Evolutionary conservation across 2,888 invertebrate genomes (phyloP).

Genomic region (Lasioglossum marginatum): DNA sequence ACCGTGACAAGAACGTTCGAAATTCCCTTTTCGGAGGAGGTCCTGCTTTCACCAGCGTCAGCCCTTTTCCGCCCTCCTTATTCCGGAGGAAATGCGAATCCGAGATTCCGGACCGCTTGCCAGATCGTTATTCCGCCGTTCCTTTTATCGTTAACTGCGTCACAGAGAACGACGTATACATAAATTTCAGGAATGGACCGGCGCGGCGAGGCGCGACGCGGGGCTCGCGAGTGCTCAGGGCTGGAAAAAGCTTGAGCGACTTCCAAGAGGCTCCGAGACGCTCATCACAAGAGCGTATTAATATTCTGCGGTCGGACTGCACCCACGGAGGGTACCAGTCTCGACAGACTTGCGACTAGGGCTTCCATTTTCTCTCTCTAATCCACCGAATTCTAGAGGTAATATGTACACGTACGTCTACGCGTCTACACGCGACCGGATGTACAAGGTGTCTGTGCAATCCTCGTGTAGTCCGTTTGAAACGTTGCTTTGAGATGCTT

Average conservation of each 20-base stretch:
- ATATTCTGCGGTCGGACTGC: constrained; percentile 75
- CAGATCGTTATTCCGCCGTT: constrained; percentile 20
- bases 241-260: constrained; percentile 49
- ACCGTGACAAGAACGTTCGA: neutral
- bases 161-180: constrained; percentile 14
- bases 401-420: constrained; percentile 17
- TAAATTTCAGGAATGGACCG: constrained; percentile 22
- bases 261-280: constrained; percentile 21
- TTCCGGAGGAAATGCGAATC: constrained; percentile 13
- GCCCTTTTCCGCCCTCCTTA: neutral
- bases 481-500: neutral
- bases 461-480: neutral
- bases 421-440: neutral
- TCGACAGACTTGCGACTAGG: constrained; percentile 67
- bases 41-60: neutral
- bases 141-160: constrained; percentile 12
- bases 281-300: constrained; percentile 68
- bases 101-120: neutral
- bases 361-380: constrained; percentile 74
- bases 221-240: neutral
- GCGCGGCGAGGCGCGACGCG: too few species aligned
- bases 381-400: constrained; percentile 73
- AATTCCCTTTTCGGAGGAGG: neutral
- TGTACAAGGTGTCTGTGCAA: neutral
- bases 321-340: constrained; percentile 73